Evolutionary conservation across 2,797 vertebrate species (phyloP), one percentile per base, ranked within the genome.

Genomic region (Thunnus albacares): DNA sequence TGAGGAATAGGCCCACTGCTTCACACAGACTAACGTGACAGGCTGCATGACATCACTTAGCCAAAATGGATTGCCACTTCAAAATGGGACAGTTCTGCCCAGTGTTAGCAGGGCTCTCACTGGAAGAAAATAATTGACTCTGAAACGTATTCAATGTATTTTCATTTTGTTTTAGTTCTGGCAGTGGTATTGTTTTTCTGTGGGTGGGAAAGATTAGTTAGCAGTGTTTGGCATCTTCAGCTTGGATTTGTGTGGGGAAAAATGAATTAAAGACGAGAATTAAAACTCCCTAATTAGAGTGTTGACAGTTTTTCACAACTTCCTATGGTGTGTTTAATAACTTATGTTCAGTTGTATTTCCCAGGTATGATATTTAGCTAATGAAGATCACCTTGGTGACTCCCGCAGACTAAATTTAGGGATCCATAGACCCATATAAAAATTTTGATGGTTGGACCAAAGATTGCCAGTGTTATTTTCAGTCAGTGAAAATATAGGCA

Each of bases 1-100:
- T 92, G 91, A 92, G 90, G 87, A 91, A 92, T 89, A 88, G 85
- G 86, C 90, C 83, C 62, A 73, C 80, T 84, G 90, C 91, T 93
- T 92, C 89, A 89, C 79, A 75, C 91, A 89, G 88, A 91, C 90
- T 90, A 89, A 92, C 90, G 80, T 89, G 88, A 92, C 90, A 90
- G 93, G 90, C 92, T 90, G 89, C 89, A 85, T 93, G 95, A 94
- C 93, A 95, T 95, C 93, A 94, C 92, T 94, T 94, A 94, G 92
- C 77, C 90, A 90, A 92, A 95, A 95, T 95, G 92, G 93, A 95
- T 92, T 85, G 91, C 86, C 90, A 88, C 90, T 92, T 94, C 88
- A 92, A 93, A 93, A 93, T 80, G 85, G 85, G 88, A 89, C 86
- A 84, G 87, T 89, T 87, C 80, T 86, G 83, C 87, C 91, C 87